Conservation (phyloP, 2,797 vertebrate species). For the Sebastes trivittatus region DNA sequence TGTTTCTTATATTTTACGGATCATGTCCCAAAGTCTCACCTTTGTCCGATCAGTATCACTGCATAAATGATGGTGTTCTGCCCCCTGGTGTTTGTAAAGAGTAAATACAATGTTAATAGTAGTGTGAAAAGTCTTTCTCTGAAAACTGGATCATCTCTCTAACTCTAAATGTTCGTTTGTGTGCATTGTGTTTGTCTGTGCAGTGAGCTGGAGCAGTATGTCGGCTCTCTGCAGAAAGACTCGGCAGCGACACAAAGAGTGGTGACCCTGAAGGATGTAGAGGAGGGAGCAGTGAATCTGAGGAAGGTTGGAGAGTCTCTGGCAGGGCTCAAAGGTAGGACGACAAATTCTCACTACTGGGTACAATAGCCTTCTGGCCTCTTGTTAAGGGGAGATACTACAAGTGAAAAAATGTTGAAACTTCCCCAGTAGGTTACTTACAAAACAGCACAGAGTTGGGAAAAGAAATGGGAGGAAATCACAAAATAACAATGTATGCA, state of each 20-base stretch:
- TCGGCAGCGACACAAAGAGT: slow-evolving; percentile 68
- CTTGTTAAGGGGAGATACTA: no score
- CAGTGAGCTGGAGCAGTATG: slow-evolving; percentile 94
- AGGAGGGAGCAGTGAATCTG: slow-evolving; percentile 92
- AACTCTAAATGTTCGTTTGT: not conserved
- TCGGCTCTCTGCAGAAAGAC: slow-evolving; percentile 89
- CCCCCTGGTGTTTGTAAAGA: slow-evolving; percentile 65
- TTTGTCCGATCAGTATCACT: not conserved
- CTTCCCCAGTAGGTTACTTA: no score
- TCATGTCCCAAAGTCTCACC: not conserved
- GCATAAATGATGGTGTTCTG: slow-evolving; percentile 43
- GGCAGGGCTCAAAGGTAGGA: slow-evolving; percentile 91
- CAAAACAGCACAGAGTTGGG: no score
- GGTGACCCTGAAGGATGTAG: slow-evolving; percentile 92
- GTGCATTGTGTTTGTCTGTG: slow-evolving; percentile 1
- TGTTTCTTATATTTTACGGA: not conserved
- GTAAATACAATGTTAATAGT: not conserved
- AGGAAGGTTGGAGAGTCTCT: slow-evolving; percentile 95
- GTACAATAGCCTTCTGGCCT: not conserved
- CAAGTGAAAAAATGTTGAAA: fast-evolving
- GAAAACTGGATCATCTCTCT: not conserved
- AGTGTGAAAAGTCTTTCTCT: not conserved
- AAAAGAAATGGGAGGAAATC: not conserved
- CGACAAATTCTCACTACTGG: not conserved
- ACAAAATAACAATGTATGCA: not conserved